Percentiles rank a stretch among this genome's conserved stretches.
Conservation (phyloP, 2,888 invertebrate genomes). For the Thereva unica region DNA sequence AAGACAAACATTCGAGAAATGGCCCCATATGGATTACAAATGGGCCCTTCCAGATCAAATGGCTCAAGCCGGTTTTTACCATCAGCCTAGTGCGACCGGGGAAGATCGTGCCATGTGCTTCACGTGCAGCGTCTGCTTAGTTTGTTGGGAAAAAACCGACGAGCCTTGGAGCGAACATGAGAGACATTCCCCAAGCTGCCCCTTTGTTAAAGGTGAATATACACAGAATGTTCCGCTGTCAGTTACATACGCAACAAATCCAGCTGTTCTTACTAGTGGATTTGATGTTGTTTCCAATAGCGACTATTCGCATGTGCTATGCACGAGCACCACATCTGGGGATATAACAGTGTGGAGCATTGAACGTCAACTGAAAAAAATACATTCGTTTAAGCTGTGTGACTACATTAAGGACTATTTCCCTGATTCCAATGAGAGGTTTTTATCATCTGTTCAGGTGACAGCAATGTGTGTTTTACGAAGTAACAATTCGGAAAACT, state of each 20-base stretch:
- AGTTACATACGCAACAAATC: slow-evolving; percentile 81
- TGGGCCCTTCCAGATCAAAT: slow-evolving; percentile 95
- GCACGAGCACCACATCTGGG: slow-evolving; percentile 65
- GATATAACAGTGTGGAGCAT: slow-evolving; percentile 84
- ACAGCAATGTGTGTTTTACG: slow-evolving; percentile 77
- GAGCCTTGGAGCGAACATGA: slow-evolving; percentile 98
- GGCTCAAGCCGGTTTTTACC: slow-evolving; percentile 97
- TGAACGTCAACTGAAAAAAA: slow-evolving; percentile 73
- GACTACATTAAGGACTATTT: slow-evolving; percentile 52
- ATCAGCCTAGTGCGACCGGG: slow-evolving; percentile 86
- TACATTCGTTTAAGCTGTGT: slow-evolving; percentile 62
- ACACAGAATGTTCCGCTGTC: slow-evolving; percentile 93
- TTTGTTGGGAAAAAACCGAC: slow-evolving; percentile 96
- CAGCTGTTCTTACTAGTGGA: slow-evolving; percentile 66
- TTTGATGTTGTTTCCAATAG: slow-evolving; percentile 66
- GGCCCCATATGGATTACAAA: slow-evolving; percentile 97
- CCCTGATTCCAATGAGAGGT: slow-evolving; percentile 43
- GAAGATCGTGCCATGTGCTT: slow-evolving; percentile 97
- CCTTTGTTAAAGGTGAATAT: slow-evolving; percentile 91
- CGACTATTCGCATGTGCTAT: slow-evolving; percentile 64
- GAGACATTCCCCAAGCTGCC: slow-evolving; percentile 89
- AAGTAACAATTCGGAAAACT: too few relatives aligned
- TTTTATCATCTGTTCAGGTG: slow-evolving; percentile 56
- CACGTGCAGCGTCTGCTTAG: slow-evolving; percentile 90
- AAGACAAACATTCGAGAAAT: slow-evolving; percentile 86